These are phyloP conservation scores for Ciona savignyi DNA, from an alignment of 23 tunicate species.

Conservation along the genomic window DNA sequence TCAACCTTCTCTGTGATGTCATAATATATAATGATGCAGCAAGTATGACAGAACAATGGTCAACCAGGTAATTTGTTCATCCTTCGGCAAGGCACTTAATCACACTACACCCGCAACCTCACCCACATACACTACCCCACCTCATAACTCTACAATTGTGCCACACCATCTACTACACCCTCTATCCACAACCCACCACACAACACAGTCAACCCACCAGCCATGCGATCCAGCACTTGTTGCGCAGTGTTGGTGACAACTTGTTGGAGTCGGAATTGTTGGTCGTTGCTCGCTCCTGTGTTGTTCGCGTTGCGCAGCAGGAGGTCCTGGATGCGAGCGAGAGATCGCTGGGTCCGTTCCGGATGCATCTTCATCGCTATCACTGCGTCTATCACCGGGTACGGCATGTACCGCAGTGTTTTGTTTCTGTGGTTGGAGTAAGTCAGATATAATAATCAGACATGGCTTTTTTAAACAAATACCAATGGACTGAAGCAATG, in stretches of 20 bases:
- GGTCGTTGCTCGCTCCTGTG: slow-evolving; percentile 60
- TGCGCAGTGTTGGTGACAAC: slow-evolving; percentile 76
- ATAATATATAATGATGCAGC: too few relatives aligned
- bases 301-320: slow-evolving; percentile 63
- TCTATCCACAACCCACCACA: too few relatives aligned
- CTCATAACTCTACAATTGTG: too few relatives aligned
- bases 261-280: slow-evolving; percentile 60
- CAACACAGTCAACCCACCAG: slow-evolving; percentile 41
- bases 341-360: slow-evolving; percentile 50
- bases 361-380: slow-evolving; percentile 68
- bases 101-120: too few relatives aligned
- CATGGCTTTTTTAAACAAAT: too few relatives aligned
- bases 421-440: slow-evolving; percentile 42
- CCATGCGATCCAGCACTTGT: slow-evolving; percentile 71
- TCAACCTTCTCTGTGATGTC: slow-evolving; percentile 79
- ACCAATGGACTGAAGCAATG: too few relatives aligned
- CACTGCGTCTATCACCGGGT: slow-evolving; percentile 78
- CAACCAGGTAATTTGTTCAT: too few relatives aligned
- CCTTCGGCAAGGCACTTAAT: too few relatives aligned
- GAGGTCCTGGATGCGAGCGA: slow-evolving; percentile 64
- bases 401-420: slow-evolving; percentile 63
- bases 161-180: too few relatives aligned
- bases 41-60: too few relatives aligned
- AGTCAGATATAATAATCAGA: too few relatives aligned
- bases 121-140: too few relatives aligned